Conservation (phyloP, 2,797 vertebrate species). For the Cyprinodon diabolis region DNA sequence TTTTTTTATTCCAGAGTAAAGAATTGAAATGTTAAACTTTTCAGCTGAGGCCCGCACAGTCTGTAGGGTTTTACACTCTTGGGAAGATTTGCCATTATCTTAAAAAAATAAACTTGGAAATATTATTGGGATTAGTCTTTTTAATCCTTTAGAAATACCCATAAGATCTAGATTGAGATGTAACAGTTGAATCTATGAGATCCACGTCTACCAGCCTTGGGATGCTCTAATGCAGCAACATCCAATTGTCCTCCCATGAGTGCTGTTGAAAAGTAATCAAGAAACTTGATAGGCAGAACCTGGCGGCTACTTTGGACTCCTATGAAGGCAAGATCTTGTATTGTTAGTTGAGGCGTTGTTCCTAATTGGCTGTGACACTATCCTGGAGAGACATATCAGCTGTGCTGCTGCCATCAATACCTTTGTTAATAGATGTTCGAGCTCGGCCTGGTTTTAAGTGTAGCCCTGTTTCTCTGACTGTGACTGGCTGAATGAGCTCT, state of each 20-base stretch:
- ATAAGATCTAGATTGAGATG: not conserved
- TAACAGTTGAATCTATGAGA: not conserved
- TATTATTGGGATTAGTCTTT: not conserved
- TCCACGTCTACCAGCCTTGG: not conserved
- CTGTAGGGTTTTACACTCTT: not conserved
- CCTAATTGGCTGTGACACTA: no score
- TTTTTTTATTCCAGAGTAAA: no score
- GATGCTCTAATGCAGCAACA: not conserved
- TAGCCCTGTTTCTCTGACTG: no score
- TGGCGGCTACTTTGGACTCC: not conserved
- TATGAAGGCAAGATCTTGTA: not conserved
- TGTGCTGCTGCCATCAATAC: no score
- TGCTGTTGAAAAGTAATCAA: not conserved
- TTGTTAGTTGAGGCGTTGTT: not conserved
- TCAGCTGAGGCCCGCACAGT: no score
- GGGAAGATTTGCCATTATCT: no score
- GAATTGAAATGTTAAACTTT: no score
- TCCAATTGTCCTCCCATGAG: not conserved
- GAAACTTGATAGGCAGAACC: not conserved
- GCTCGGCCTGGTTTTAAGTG: no score
- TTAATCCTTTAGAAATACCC: no score
- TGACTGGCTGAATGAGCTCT: no score
- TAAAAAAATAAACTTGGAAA: not conserved
- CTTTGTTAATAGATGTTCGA: no score
- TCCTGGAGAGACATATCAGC: no score